Base-by-base conservation (phyloP, 2,888 invertebrate genomes). In the Aspidiotus rigidus region DNA sequence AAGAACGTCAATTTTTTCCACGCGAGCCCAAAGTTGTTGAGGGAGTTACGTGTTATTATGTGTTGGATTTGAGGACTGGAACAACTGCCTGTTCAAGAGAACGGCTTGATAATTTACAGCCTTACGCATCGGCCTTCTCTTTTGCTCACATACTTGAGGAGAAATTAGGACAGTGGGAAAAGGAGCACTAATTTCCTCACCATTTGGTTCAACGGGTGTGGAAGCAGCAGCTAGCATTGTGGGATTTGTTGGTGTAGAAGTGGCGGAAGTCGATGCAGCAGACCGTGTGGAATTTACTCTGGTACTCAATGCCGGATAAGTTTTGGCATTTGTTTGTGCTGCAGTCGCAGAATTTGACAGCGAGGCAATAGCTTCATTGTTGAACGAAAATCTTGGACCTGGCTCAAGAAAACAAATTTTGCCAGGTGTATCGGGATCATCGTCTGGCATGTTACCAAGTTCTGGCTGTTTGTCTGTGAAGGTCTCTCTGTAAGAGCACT, bases 61-160 rank as follows among this genome's bases (percentile, higher is more conserved):
- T n/a, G n/a, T n/a, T n/a, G 56, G 10, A 56, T 10, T 15, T 56
- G 9, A 8, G 16, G 56, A 13, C 8, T 15, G 9, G 42, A 41
- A 62, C 40, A 62, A 41, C 11, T 42, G 15, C 42, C 41, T 62
- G 39, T 41, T 7, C n/a, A 62, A 62, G 11, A 16, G 10, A 41
- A 62, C 62, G 6, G 62, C 62, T 41, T 41, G 40, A 41, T 62
- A 62, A 41, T 62, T 62, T 42, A 62, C 41, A 39, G 62, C 39
- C 42, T 62, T 41, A 11, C 42, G 40, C 7, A 41, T 7, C 15
- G 7, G 11, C n/a, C 16, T 28, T 41, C n/a, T 39, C 42, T 62
- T 39, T 62, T 41, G 39, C 7, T n/a, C 39, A 41, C 7, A 10
- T 11, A 62, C n/a, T 15, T 41, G 11, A 15, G 62, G 62, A 40